Evolutionary conservation across 2,888 invertebrate genomes (phyloP).

Genomic region (Heteropelma amictum): DNA sequence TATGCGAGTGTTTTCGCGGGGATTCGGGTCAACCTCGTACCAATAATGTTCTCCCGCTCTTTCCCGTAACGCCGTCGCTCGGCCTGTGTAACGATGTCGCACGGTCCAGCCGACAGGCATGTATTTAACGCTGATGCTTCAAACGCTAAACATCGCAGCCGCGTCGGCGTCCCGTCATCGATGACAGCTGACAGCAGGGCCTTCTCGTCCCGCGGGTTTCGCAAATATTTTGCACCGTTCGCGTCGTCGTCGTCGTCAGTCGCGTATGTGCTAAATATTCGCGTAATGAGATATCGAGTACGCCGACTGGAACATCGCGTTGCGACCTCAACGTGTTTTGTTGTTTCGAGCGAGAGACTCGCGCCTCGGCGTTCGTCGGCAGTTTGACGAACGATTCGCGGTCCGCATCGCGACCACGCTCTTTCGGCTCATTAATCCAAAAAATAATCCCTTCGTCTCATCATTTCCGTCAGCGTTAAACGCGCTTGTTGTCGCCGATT

Average conservation of each 20-base stretch:
- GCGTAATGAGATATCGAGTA: no score
- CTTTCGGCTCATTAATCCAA: neutral
- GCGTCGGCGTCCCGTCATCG: conserved; percentile 28
- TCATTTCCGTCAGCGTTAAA: neutral
- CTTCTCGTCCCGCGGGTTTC: neutral
- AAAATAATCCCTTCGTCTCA: neutral
- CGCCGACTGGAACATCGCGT: no score
- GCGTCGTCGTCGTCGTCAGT: no score
- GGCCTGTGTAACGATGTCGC: no score
- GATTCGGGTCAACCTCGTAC: conserved; percentile 34
- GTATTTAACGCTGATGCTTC: conserved; percentile 23
- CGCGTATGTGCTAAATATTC: no score
- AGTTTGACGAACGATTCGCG: no score
- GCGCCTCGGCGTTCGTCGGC: no score
- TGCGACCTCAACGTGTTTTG: no score
- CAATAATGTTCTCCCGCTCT: neutral
- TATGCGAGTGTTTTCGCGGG: conserved; percentile 19
- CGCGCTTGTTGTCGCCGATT: conserved; percentile 72
- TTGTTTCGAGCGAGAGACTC: no score
- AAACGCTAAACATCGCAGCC: neutral
- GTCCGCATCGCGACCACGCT: no score
- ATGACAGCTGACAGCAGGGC: no score
- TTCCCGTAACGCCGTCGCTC: neutral
- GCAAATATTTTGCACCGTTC: conserved; percentile 24
- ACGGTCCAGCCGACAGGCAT: conserved; percentile 25